These are phyloP conservation scores for Nettapus auritus DNA, from an alignment of 2,113 vertebrate species.

Conservation along the genomic window DNA sequence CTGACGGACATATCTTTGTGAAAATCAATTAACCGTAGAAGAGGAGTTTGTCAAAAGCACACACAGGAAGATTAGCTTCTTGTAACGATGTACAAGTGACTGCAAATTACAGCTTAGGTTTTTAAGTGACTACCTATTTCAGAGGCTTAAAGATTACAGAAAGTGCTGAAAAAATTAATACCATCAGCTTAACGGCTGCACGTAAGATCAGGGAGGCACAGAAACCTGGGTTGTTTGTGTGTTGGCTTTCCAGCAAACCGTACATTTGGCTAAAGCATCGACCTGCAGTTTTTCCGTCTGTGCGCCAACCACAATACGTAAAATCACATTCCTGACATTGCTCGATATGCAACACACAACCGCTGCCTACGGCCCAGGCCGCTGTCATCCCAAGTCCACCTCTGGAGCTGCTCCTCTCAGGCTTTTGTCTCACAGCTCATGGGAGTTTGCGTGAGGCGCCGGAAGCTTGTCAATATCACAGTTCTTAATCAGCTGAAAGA, in stretches of 20 bases:
- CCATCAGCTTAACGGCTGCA: background rate
- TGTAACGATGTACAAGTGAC: background rate
- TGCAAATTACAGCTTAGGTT: background rate
- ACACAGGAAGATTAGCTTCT: background rate
- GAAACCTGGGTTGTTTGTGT: background rate
- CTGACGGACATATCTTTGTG: background rate
- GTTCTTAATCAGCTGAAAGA: slow-evolving; percentile 90
- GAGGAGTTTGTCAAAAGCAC: background rate
- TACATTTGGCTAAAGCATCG: background rate
- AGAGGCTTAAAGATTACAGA: background rate
- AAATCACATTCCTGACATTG: background rate
- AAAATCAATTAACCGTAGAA: background rate
- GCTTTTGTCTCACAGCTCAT: slow-evolving; percentile 81
- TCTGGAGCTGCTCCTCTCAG: background rate
- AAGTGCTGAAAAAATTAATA: background rate
- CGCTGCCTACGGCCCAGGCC: background rate
- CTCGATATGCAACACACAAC: background rate
- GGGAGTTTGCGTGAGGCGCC: slow-evolving; percentile 72
- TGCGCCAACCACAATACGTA: background rate
- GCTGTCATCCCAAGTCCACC: background rate
- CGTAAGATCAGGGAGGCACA: background rate
- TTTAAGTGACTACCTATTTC: background rate
- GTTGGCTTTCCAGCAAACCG: background rate
- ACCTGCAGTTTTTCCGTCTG: background rate
- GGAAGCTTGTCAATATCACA: slow-evolving; percentile 80